Conservation (phyloP, 2,888 invertebrate genomes). For the Lordiphosa fenestrarum region DNA sequence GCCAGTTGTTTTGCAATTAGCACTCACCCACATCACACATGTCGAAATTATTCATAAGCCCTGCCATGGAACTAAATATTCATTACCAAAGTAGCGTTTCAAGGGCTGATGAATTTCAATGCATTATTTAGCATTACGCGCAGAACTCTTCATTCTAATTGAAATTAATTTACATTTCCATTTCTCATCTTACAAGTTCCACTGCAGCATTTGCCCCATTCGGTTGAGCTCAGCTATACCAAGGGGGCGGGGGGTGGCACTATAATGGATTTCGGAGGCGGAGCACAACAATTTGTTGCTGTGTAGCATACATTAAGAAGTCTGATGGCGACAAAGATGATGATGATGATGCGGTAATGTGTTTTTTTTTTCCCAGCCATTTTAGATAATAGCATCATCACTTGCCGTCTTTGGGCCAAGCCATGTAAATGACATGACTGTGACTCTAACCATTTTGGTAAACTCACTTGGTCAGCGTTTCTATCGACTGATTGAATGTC, state of each 20-base stretch:
- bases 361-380: constrained; percentile 23
- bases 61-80: not conserved
- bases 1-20: not conserved
- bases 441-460: constrained; percentile 30
- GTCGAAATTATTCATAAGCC: constrained; percentile 1
- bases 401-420: constrained; percentile 26
- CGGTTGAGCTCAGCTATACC: not conserved
- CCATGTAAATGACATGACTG: constrained; percentile 37
- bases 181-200: constrained; percentile 19
- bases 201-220: no score
- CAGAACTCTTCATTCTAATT: constrained; percentile 8
- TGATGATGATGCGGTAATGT: constrained; percentile 40
- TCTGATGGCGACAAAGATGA: constrained; percentile 16
- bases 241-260: not conserved
- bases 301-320: constrained; percentile 20
- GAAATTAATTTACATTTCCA: constrained; percentile 40
- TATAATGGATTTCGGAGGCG: constrained; percentile 38
- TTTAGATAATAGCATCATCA: constrained; percentile 27
- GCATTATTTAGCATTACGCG: not conserved
- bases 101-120: constrained; percentile 4
- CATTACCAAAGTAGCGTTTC: constrained; percentile 2
- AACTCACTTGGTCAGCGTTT: constrained; percentile 46
- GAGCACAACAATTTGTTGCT: constrained; percentile 36
- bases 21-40: not conserved
- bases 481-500: constrained; percentile 47